Base-by-base conservation (phyloP, 2,888 invertebrate genomes). In the Aspidiotus destructor region DNA sequence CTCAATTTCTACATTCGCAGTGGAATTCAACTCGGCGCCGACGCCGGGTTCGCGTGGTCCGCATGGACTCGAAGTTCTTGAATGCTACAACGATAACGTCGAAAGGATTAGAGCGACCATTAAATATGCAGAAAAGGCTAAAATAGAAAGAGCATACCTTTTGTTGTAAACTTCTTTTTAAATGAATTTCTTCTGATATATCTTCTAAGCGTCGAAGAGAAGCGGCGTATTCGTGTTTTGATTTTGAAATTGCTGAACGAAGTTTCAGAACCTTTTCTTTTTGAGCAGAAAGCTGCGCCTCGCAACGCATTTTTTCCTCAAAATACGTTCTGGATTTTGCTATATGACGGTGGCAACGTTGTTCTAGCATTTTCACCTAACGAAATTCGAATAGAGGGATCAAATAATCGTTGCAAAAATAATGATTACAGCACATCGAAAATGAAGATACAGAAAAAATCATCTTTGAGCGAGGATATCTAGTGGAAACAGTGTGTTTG, bases 111-210 rank as follows among this genome's bases (percentile, higher is more conserved):
- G 41, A 13, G 60, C 16, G 11, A 41, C n/a, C 2, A 11, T 60
- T 40, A 52, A 52, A 1, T 55, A 17, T 55, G 5, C 28, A 28
- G 28, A 5, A 1, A 1, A 28, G 28, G 28, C 28, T 28, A 28
- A 28, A 17, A 15, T 10, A n/a, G 7, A 48, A 28, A 52, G 15
- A 41, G 57, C 54, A 9, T 54, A 71, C 71, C 68, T 68, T 69
- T 28, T 68, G 69, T 60, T 69, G 69, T 1, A 63, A 55, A 61
- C 70, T 79, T 76, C 72, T 76, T 80, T 81, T 81, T 0, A 81
- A 79, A 76, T 93, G 92, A 72, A 93, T 94, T 75, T 93, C 92
- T 79, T 94, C 92, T 9, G 94, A 94, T 71, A 96, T 95, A 73
- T 86, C 85, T 77, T 95, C 95, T 41, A 96, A 81, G 72, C 87